Evolutionary conservation across 1,140 invertebrate species (phyloP).

Genomic region (Scaptomyza montana): DNA sequence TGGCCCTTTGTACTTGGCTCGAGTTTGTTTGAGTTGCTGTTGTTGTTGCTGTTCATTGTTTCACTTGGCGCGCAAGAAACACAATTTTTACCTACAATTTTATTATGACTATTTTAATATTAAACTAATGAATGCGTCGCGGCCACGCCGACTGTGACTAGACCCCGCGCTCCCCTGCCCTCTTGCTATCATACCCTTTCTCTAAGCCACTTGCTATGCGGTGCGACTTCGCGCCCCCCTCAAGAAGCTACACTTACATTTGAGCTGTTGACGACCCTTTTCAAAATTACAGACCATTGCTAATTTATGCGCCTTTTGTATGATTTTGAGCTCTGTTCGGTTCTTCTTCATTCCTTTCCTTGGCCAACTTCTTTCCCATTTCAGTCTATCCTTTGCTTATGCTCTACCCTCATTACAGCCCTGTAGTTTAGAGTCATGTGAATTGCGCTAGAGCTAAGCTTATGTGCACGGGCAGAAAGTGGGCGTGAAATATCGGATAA

Average conservation of each 20-base stretch:
- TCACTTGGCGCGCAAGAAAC: slow-evolving; percentile 45
- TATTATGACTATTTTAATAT: slow-evolving; percentile 81
- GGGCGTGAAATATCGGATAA: slow-evolving; percentile 61
- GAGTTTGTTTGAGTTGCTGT: slow-evolving; percentile 43
- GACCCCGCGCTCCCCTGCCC: neutral
- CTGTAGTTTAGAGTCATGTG: slow-evolving; percentile 30
- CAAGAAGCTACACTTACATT: slow-evolving; percentile 28
- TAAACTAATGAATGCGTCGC: slow-evolving; percentile 79
- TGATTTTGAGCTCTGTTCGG: slow-evolving; percentile 64
- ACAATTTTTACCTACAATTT: slow-evolving; percentile 71
- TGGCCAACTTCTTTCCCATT: slow-evolving; percentile 3
- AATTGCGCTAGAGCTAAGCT: slow-evolving; percentile 48
- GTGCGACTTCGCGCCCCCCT: slow-evolving; percentile 35
- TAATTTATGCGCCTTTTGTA: slow-evolving; percentile 81
- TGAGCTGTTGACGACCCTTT: slow-evolving; percentile 64
- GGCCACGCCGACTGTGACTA: slow-evolving; percentile 68
- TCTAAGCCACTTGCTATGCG: slow-evolving; percentile 28
- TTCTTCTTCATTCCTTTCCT: slow-evolving; percentile 3
- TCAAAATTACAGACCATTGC: slow-evolving; percentile 79
- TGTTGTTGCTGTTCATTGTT: slow-evolving; percentile 54
- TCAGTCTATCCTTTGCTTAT: slow-evolving; percentile 4
- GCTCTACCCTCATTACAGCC: slow-evolving; percentile 13
- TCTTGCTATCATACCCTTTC: neutral
- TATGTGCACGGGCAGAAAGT: slow-evolving; percentile 33
- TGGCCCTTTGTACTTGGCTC: slow-evolving; percentile 60